These are phyloP conservation scores for Drosophila formosana DNA, from an alignment of 2,888 invertebrate genomes.

Conservation along the genomic window DNA sequence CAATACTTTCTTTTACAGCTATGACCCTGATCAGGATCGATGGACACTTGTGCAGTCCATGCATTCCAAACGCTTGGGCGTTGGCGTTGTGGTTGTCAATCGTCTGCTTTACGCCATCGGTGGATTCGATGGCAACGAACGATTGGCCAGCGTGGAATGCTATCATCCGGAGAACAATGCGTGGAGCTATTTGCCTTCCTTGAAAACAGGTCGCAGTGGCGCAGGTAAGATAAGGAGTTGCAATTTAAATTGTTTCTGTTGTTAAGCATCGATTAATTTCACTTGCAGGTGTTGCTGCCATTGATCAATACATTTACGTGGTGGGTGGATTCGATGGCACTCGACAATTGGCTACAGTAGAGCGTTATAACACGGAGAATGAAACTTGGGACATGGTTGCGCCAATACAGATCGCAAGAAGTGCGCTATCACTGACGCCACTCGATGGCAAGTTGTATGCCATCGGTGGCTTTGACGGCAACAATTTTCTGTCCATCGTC, in stretches of 20 bases:
- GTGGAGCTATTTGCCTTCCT: slow-evolving; percentile 93
- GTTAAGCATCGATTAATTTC: background rate
- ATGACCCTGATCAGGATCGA: slow-evolving; percentile 88
- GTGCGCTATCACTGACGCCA: slow-evolving; percentile 94
- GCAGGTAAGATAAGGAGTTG: slow-evolving; percentile 87
- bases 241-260: background rate
- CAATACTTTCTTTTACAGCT: slow-evolving; percentile 86
- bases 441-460: slow-evolving; percentile 95
- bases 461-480: slow-evolving; percentile 96
- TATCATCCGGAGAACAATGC: slow-evolving; percentile 97
- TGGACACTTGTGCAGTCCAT: slow-evolving; percentile 89
- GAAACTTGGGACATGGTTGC: slow-evolving; percentile 92
- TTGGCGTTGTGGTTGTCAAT: slow-evolving; percentile 92
- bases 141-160: slow-evolving; percentile 93
- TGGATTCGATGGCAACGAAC: slow-evolving; percentile 93
- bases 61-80: slow-evolving; percentile 88
- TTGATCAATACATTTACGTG: slow-evolving; percentile 95
- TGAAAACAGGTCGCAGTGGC: slow-evolving; percentile 93
- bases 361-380: slow-evolving; percentile 94
- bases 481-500: slow-evolving; percentile 92
- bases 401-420: slow-evolving; percentile 92
- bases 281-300: slow-evolving; percentile 91
- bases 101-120: slow-evolving; percentile 93
- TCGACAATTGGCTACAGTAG: slow-evolving; percentile 92
- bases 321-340: slow-evolving; percentile 97